These are phyloP conservation scores for Cossypha dichroa DNA, from an alignment of 2,797 vertebrate genomes.

Conservation along the genomic window DNA sequence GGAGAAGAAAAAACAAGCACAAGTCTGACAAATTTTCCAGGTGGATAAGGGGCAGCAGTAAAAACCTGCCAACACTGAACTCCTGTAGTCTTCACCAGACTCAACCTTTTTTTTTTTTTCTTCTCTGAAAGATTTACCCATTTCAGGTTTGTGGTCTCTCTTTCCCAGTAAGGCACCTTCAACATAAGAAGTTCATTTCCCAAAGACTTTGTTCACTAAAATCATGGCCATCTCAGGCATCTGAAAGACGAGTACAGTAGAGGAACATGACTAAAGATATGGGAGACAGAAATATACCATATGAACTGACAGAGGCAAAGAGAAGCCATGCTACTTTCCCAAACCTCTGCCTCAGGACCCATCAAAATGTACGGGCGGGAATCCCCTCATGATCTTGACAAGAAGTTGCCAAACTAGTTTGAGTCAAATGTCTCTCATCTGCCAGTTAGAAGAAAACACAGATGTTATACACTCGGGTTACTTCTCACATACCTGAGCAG, in stretches of 20 bases:
- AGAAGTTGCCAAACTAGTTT: background rate
- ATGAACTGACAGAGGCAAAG: background rate
- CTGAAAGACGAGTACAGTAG: background rate
- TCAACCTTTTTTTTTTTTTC: too few species aligned
- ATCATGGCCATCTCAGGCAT: background rate
- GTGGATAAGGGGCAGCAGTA: background rate
- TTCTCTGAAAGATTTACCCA: background rate
- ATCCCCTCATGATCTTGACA: background rate
- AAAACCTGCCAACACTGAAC: background rate
- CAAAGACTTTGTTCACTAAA: background rate
- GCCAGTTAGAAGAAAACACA: background rate
- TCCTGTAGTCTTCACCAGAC: background rate
- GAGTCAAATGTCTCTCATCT: background rate
- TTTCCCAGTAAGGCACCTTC: background rate
- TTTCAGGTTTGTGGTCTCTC: background rate
- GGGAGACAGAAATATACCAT: background rate
- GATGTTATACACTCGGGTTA: background rate
- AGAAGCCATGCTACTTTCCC: background rate
- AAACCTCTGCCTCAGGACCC: background rate
- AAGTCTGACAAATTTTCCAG: background rate
- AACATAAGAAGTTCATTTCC: fast-evolving
- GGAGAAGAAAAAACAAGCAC: background rate
- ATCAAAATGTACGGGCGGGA: fast-evolving
- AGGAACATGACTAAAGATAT: background rate
- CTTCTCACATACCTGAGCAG: background rate